Evolutionary conservation across 2,888 invertebrate genomes (phyloP), one percentile per base, ranked within the genome.

Genomic region (Chelonus formosanus): DNA sequence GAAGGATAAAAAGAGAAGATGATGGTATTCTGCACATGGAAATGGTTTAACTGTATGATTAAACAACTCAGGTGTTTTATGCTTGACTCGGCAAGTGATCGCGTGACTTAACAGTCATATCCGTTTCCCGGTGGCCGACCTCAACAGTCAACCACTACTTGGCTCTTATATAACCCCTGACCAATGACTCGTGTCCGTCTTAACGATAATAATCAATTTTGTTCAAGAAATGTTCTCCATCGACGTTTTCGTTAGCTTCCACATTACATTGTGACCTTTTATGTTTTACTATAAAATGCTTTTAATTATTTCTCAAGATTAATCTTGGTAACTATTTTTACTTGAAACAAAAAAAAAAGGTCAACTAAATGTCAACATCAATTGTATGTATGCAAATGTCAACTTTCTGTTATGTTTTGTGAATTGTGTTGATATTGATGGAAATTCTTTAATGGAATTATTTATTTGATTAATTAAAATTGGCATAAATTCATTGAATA

Each of bases 51-150:
- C 61, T 75, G 76, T 78, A 78, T 77, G 78, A 80, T 80, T 80
- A 80, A 79, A 80, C 80, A 78, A 80, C 80, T 80, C 78, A 78
- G 78, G 80, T 81, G 82, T 80, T 83, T 83, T 83, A 82, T 82
- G 80, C 76, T 73, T 67, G 64, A 54, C 67, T 67, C 4, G 50
- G 57, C 59, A 67, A 73, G 74, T 74, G 76, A 75, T 83, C 78
- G 83, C 83, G 83, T 84, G 83, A 83, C 81, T 74, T 79, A 76
- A 77, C 78, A 78, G 79, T 80, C 77, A 80, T 78, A 80, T 83
- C 82, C 81, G 83, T 78, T 83, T 82, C 80, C 83, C 80, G 64
- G 50, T 35, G 53, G 47, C 44, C 56, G 55, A 50, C 71, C 75
- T 75, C 74, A 74, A 75, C 78, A 78, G 78, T 80, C 81, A 81